These are phyloP conservation scores for Trachops cirrhosus DNA, from an alignment of 2,797 vertebrate genomes.

Conservation along the genomic window DNA sequence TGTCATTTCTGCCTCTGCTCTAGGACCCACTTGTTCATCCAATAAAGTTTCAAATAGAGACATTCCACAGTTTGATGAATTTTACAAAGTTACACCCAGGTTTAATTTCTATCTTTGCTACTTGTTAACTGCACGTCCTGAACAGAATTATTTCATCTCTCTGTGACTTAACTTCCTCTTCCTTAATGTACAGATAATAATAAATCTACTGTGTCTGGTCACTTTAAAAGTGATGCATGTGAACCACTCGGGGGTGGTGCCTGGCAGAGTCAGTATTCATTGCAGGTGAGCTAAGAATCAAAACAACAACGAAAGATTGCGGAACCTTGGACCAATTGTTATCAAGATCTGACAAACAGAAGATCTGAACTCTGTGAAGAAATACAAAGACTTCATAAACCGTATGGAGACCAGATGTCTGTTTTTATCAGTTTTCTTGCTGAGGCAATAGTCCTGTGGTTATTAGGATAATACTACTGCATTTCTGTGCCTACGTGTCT, in stretches of 20 bases:
- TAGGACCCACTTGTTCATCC: neutral
- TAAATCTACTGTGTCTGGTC: rapidly evolving
- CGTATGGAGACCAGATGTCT: rapidly evolving
- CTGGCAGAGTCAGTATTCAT: neutral
- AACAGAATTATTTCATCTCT: too few species aligned
- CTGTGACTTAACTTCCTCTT: neutral
- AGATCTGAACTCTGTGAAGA: neutral
- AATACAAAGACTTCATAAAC: neutral
- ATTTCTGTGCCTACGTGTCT: neutral
- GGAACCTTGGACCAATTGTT: neutral
- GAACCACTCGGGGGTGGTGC: rapidly evolving
- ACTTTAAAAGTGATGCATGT: rapidly evolving
- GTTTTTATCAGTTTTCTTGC: neutral
- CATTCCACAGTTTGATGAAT: neutral
- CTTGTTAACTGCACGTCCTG: neutral
- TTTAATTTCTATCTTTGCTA: neutral
- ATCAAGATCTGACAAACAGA: neutral
- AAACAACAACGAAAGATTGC: neutral
- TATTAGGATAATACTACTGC: neutral
- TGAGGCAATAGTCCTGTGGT: neutral
- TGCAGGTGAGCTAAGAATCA: neutral
- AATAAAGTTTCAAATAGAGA: neutral
- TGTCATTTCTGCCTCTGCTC: neutral
- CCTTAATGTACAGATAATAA: neutral
- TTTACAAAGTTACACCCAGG: neutral